Evolutionary conservation across 2,797 vertebrate genomes (phyloP), one percentile per base, ranked within the genome.

Genomic region (Bufotes viridis): DNA sequence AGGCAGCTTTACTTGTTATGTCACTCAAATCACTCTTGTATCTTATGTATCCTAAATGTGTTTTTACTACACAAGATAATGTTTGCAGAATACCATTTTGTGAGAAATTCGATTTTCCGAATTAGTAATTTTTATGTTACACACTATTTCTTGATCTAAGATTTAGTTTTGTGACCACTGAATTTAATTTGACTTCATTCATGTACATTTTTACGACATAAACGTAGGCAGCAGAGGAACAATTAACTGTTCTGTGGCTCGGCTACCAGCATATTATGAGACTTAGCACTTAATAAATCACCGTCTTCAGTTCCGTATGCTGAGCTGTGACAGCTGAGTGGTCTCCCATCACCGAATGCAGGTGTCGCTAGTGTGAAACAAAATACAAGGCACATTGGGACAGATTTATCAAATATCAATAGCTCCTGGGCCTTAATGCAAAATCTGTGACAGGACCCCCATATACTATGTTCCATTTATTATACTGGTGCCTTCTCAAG

Each of bases 261-360:
- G 24, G 74, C 74, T 78, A 53, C 51, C 51, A 53, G 74, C 49
- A 24, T 55, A 53, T 76, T 53, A 53, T 22, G 2, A 55, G 74
- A 24, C 72, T 78, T 78, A 78, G 74, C 74, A 78, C 74, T 13
- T 55, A 78, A 78, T 53, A 78, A 78, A 78, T 53, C 42, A 22
- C 74, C 14, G 74, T 51, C 22, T 53, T 13, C 12, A 3, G 20
- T 76, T 53, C 49, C 74, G 15, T 53, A 78, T 24, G 22, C 20
- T 17, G 74, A 78, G 42, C 42, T 2, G 49, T 78, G 24, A 78
- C 74, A 78, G 74, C 74, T 76, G 74, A 76, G 49, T 42, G 42
- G 42, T 1, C 74, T 12, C 1, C 49, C 74, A 76, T 24, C 22
- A 14, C 42, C 3, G 72, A 17, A 17, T 14, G 22, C 49, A 76